Evolutionary conservation across 2,113 vertebrate genomes (phyloP).

Genomic region (pig (Sus scrofa)): T2T-Sscrofa CM000828.6:42760501-42761000

Average conservation of each 20-base stretch:
- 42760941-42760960: conserved; percentile 37
- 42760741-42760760: background rate
- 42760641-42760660: background rate
- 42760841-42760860: background rate
- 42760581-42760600: background rate
- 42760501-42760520: background rate
- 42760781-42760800: conserved; percentile 15
- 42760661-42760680: conserved; percentile 50
- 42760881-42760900: background rate
- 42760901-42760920: background rate
- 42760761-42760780: conserved; percentile 30
- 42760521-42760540: background rate
- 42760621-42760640: background rate
- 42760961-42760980: background rate
- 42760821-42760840: conserved; percentile 16
- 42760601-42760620: background rate
- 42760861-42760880: conserved; percentile 31
- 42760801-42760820: conserved; percentile 6
- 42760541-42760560: background rate
- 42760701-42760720: conserved; percentile 32
- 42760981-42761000: background rate
- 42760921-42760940: conserved; percentile 28
- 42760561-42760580: background rate
- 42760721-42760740: conserved; percentile 13
- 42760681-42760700: conserved; percentile 38